Evolutionary conservation across 1,140 invertebrate species (phyloP), one percentile per base, ranked within the genome.

Genomic region (Rhysida immarginata): DNA sequence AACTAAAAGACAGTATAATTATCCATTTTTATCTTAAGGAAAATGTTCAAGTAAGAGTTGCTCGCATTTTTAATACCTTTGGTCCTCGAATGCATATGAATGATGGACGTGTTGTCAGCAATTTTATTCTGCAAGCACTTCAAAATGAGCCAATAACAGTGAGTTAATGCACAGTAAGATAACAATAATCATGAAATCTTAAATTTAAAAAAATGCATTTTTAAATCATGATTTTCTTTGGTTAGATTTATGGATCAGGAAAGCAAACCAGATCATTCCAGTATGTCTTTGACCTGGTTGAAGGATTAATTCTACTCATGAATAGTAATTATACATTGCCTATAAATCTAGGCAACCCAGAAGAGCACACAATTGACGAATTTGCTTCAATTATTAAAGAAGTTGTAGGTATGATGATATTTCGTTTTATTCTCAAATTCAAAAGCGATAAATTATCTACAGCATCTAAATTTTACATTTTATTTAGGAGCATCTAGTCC

Each of bases 11-110:
- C n/a, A n/a, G n/a, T n/a, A 13, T n/a, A n/a, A n/a, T n/a, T n/a
- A n/a, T n/a, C n/a, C n/a, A n/a, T 56, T 53, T 35, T 48, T 18
- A 18, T 53, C 56, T 60, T 18, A 25, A 77, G 71, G 94, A 98
- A 69, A 86, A 89, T 45, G 85, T 99, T 8, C 78, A 87, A 54
- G 91, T 99, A 2, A 75, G 95, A 58, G 93, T 99, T 24, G 96
- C 96, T 0, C 76, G 96, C 60, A 99, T 99, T 61, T 99, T 99
- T 68, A 99, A 99, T 68, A 99, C 96, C 0, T 99, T 95, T 70
- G 96, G 96, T n/a, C 96, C 96, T 0, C 74, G 96, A 66, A 99
- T 99, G 96, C 94, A 98, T 66, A 92, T 96, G 77, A 95, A 96
- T 65, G 96, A 99, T 74, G 96, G 96, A 2, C 74, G 96, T 43